These are phyloP conservation scores for Microctenopoma stevenorrisi DNA, from an alignment of 2,797 vertebrate genomes.

Conservation along the genomic window DNA sequence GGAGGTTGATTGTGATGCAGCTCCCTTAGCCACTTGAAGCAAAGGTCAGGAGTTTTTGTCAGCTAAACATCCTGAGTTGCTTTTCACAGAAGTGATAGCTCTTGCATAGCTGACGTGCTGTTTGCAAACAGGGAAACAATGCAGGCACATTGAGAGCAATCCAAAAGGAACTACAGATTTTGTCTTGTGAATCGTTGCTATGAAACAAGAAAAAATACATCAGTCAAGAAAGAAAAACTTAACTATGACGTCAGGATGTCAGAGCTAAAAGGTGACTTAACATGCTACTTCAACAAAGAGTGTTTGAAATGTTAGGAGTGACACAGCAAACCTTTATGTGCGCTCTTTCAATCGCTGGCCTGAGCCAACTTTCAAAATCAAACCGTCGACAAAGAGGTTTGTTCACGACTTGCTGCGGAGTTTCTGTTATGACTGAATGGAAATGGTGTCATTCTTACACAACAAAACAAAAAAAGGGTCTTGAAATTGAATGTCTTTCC, in stretches of 20 bases:
- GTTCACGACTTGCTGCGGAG: constrained; percentile 49
- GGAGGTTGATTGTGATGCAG: constrained; percentile 37
- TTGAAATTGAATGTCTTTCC: constrained; percentile 18
- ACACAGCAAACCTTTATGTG: constrained; percentile 38
- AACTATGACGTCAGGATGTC: constrained; percentile 35
- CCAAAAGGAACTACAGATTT: constrained; percentile 52
- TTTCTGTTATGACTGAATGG: constrained; percentile 65
- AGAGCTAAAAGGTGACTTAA: constrained; percentile 43
- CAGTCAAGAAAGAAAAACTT: constrained; percentile 17
- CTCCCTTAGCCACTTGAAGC: constrained; percentile 50
- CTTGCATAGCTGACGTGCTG: constrained; percentile 42
- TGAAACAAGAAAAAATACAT: constrained; percentile 53
- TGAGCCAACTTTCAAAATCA: constrained; percentile 50
- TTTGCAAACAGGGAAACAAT: constrained; percentile 55
- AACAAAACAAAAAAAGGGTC: constrained; percentile 18
- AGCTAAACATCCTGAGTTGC: constrained; percentile 40
- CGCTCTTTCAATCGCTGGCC: constrained; percentile 39
- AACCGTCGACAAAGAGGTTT: constrained; percentile 46
- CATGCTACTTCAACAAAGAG: constrained; percentile 20
- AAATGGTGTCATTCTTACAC: constrained; percentile 51
- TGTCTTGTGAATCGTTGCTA: constrained; percentile 70
- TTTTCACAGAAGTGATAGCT: constrained; percentile 39
- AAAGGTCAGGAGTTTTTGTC: constrained; percentile 47
- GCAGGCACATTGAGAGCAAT: constrained; percentile 33
- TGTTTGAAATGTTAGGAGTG: constrained; percentile 34